Percentiles rank a stretch among this genome's conserved stretches.
Conservation (phyloP, 2,888 invertebrate genomes). For the Kryphioiulus occultus region DNA sequence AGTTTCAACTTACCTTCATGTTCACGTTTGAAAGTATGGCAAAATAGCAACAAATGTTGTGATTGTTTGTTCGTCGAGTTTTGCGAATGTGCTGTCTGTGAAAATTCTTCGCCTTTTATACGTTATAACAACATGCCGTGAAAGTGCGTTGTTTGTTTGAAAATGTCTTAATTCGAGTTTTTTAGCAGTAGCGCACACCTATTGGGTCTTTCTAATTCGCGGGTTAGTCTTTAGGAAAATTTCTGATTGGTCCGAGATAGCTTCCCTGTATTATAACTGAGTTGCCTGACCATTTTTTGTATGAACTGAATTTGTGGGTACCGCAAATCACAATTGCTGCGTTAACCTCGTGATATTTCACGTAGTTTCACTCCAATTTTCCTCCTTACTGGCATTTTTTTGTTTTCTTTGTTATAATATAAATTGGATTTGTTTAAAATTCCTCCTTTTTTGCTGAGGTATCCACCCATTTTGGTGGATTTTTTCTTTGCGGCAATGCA, state of each 20-base stretch:
- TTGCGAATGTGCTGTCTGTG: not conserved
- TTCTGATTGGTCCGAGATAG: not conserved
- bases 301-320: not conserved
- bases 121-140: not conserved
- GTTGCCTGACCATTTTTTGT: not conserved
- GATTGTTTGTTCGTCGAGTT: conserved; percentile 10
- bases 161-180: conserved; percentile 35
- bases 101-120: conserved; percentile 40
- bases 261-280: not conserved
- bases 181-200: not conserved
- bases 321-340: conserved; percentile 37
- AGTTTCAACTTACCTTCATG: conserved; percentile 35
- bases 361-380: conserved; percentile 44
- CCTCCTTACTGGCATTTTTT: conserved; percentile 18
- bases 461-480: conserved; percentile 41
- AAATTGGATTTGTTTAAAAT: conserved; percentile 39
- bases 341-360: conserved; percentile 44
- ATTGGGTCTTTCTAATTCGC: conserved; percentile 22
- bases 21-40: not conserved
- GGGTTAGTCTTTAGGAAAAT: not conserved
- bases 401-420: conserved; percentile 21
- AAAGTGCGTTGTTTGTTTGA: conserved; percentile 30
- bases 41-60: conserved; percentile 1
- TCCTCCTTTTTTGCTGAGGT: conserved; percentile 38
- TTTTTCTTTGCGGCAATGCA: conserved; percentile 24